Base-by-base conservation (phyloP, 2,888 invertebrate genomes). In the Entomobrya proxima region DNA sequence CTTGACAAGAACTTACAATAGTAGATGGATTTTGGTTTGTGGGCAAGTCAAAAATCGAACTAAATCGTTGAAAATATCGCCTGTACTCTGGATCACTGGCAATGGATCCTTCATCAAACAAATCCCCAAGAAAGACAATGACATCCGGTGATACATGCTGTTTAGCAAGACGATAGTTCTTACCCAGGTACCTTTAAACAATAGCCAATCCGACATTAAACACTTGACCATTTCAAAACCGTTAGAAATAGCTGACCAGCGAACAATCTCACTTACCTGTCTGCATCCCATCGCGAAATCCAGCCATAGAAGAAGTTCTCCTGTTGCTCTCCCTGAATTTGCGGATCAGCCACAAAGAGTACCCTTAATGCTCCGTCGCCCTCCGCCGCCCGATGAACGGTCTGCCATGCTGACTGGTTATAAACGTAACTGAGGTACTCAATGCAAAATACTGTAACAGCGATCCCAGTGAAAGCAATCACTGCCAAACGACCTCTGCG, bases 41-140 rank as follows among this genome's bases (percentile, higher is more conserved):
- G n/a, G 91, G 91, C 24, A 88, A 77, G 21, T 88, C 90, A 92
- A 95, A 96, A 90, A 97, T 95, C 87, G 92, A 91, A 78, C 93
- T 93, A 90, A 99, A 94, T 91, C 98, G 94, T 86, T 94, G 92
- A 35, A 95, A 94, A 92, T 98, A 98, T 85, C 93, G 92, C 88
- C 94, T 92, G 92, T 95, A 98, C 91, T 96, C 95, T 74, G 93
- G 92, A 85, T 93, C 92, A 2, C 94, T 94, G 1, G 97, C 95
- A 85, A 95, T 94, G 85, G 96, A 96, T 0, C 98, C 98, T 92
- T 99, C 99, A 91, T 99, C 98, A 93, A 98, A 95, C 74, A 98
- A 93, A 92, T 99, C 99, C 0, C 99, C 99, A 81, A 99, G 93
- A 92, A 97, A 98, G 61, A 97, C 94, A 72, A 98, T 93, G 15